Evolutionary conservation across 2,888 invertebrate species (phyloP), one percentile per base, ranked within the genome.

Genomic region (Himalopsyche kuldschensis): DNA sequence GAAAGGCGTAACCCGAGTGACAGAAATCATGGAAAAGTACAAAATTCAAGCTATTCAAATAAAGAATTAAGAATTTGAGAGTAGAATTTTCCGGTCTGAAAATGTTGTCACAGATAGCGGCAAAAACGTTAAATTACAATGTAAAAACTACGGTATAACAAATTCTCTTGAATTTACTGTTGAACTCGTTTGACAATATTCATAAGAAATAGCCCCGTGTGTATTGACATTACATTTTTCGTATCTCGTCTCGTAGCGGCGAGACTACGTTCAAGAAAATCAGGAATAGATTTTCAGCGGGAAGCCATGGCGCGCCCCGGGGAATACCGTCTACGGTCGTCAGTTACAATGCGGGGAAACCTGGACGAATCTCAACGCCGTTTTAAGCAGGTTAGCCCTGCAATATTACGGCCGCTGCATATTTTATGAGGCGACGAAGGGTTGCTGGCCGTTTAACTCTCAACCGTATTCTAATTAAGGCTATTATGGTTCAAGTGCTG

Each of bases 201-300:
- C 41, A 15, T 15, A 15, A 81, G 35, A 81, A 55, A 78, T 75
- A 79, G 48, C 81, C 55, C 30, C n/a, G 75, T 11, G 69, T 55
- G 47, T 41, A 76, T 63, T 32, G 27, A 76, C 41, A 55, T 47
- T 82, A 80, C 82, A 84, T 82, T 84, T 84, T 84, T 84, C 84
- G 80, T 82, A 75, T 69, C 47, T 30, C 69, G 55, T 80, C 77
- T 46, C 76, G 47, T 79, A 35, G 30, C 46, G 24, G n/a, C 63
- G 63, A 55, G 48, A 55, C 76, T 20, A 31, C 24, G 55, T 15
- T 69, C 69, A 69, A 69, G 47, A 78, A 82, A 82, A 75, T 75
- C 82, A 46, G 80, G 63, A 84, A 84, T 82, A 82, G 84, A 80
- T 84, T 84, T 84, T 75, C 77, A 48, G 77, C 55, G 48, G 75